phyloP scores from a whole-genome alignment of 2,113 vertebrate genomes.

The Eretmochelys imbricata region DNA sequence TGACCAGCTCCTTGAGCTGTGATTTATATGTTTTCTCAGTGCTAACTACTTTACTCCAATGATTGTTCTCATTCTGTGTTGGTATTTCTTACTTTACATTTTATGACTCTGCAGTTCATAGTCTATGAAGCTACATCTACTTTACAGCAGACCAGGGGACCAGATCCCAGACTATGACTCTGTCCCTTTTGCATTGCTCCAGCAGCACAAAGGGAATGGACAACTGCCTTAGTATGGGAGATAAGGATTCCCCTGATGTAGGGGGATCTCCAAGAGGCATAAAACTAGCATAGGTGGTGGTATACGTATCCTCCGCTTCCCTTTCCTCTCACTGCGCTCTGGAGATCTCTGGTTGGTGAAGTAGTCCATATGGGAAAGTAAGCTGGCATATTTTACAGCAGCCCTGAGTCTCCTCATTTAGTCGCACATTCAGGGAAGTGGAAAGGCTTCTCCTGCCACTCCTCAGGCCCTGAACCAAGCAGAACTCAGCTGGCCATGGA shows the following conservation, averaged over 20 bases:
- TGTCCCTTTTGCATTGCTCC: accelerated
- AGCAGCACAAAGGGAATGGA: not conserved
- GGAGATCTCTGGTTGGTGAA: not conserved
- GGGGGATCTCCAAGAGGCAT: not conserved
- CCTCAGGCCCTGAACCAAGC: not conserved
- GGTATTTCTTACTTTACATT: not conserved
- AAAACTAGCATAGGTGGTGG: not conserved
- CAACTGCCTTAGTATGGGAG: accelerated
- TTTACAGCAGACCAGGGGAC: accelerated
- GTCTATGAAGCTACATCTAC: not conserved
- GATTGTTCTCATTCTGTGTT: accelerated
- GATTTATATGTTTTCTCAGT: not conserved
- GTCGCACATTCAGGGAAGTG: not conserved
- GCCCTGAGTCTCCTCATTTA: too few relatives aligned
- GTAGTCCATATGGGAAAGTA: not conserved
- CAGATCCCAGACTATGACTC: not conserved
- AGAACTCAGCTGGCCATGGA: not conserved
- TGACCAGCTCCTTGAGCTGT: not conserved
- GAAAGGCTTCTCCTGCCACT: not conserved
- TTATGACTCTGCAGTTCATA: not conserved
- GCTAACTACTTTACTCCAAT: not conserved
- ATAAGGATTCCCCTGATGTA: accelerated
- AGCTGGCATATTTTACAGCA: not conserved
- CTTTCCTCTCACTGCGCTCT: accelerated
- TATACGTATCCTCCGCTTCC: accelerated